phyloP scores from a whole-genome alignment of 2,888 invertebrate species.

The Lysandra coridon region DNA sequence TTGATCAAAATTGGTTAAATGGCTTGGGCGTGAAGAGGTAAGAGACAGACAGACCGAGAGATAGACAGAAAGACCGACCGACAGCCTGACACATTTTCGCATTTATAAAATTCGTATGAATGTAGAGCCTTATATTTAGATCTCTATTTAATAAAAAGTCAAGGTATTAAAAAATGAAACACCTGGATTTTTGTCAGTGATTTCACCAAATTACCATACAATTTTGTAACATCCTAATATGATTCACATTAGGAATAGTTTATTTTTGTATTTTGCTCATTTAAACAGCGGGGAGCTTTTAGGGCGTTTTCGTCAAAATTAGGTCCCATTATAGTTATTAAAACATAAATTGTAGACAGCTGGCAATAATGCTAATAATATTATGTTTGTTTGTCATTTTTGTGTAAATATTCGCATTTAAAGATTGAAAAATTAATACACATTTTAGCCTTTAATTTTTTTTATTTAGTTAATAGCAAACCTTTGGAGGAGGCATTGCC shows the following conservation, averaged over 20 bases:
- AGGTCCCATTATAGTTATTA: constrained; percentile 14
- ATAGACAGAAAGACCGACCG: too few relatives aligned
- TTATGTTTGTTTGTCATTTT: neutral
- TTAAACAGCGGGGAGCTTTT: constrained; percentile 12
- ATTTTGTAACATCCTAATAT: neutral
- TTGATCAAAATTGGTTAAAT: neutral
- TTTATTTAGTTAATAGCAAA: neutral
- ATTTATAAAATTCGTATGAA: neutral
- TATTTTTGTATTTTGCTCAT: neutral
- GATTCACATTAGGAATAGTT: neutral
- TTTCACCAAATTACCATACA: constrained; percentile 1
- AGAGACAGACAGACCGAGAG: too few relatives aligned
- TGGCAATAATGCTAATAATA: constrained; percentile 8
- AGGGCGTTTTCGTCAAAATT: constrained; percentile 21
- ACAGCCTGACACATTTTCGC: neutral
- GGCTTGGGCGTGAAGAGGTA: neutral
- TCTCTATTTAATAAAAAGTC: too few relatives aligned
- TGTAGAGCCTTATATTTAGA: neutral
- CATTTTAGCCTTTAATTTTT: neutral
- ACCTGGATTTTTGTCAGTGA: neutral
- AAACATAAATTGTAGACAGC: constrained; percentile 10
- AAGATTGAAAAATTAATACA: neutral
- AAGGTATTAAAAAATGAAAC: too few relatives aligned
- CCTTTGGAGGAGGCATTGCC: too few relatives aligned
- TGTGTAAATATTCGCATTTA: neutral